Percentiles rank a stretch among this genome's conserved stretches.
Conservation (phyloP, 2,113 vertebrate genomes). For the human region DNA sequence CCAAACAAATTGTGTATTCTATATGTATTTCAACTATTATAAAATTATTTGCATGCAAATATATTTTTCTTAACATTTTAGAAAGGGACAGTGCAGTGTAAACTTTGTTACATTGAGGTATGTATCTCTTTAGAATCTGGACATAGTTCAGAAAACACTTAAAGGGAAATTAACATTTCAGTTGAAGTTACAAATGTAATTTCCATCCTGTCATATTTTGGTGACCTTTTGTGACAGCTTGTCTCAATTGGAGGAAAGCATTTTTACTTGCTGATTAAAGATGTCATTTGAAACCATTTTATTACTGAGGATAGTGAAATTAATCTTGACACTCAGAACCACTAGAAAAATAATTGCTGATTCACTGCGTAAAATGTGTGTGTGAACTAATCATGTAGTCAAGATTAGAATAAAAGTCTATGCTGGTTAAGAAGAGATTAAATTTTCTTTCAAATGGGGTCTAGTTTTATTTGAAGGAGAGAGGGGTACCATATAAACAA, state of each 20-base stretch:
- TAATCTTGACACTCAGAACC: slow-evolving; percentile 93
- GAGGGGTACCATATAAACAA: not conserved
- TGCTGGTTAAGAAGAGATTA: slow-evolving; percentile 65
- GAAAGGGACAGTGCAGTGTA: slow-evolving; percentile 40
- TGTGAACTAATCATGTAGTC: slow-evolving; percentile 75
- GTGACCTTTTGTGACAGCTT: slow-evolving; percentile 94
- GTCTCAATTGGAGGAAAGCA: slow-evolving; percentile 90
- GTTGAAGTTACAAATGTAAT: slow-evolving; percentile 91
- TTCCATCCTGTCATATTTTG: slow-evolving; percentile 92
- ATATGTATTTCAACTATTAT: not conserved
- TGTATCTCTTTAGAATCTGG: slow-evolving; percentile 78
- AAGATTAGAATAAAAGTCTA: slow-evolving; percentile 72
- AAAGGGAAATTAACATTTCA: slow-evolving; percentile 91
- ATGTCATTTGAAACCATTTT: slow-evolving; percentile 96
- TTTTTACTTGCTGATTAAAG: slow-evolving; percentile 93
- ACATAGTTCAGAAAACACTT: slow-evolving; percentile 85
- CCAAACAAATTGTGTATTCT: not conserved
- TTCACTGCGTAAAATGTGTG: slow-evolving; percentile 86
- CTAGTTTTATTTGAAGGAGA: not conserved
- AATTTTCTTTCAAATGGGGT: slow-evolving; percentile 58
- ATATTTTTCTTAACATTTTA: slow-evolving; percentile 51
- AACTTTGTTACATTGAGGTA: slow-evolving; percentile 64
- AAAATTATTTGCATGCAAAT: slow-evolving; percentile 58
- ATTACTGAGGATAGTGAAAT: slow-evolving; percentile 91
- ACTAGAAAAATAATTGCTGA: slow-evolving; percentile 94